Conservation (phyloP, 2,113 vertebrate genomes). For the Callospermophilus lateralis region DNA sequence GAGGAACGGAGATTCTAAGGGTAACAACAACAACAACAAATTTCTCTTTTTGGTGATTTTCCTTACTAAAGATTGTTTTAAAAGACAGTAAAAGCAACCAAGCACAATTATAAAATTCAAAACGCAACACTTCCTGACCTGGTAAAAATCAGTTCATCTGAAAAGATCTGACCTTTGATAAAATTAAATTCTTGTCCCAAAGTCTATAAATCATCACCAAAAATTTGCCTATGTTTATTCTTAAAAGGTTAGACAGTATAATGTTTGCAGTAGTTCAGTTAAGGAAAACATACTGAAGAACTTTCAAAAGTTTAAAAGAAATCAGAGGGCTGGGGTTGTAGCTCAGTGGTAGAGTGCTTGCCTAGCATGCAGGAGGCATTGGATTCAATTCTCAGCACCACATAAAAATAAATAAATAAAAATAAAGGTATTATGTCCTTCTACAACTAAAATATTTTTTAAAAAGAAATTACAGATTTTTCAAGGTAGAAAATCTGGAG, state of each 20-base stretch:
- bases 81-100: conserved; percentile 7
- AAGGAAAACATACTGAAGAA: conserved; percentile 51
- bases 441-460: too few relatives aligned
- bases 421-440: too few relatives aligned
- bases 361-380: too few relatives aligned
- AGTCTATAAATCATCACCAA: conserved; percentile 32
- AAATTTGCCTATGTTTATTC: neutral
- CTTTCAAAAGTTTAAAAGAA: conserved; percentile 46
- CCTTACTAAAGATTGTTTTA: conserved; percentile 28
- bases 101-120: conserved; percentile 37
- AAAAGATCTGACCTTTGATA: conserved; percentile 44
- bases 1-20: conserved; percentile 21
- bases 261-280: conserved; percentile 42
- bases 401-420: too few relatives aligned
- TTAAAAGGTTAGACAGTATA: conserved; percentile 45
- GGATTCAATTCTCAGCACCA: too few relatives aligned
- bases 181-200: conserved; percentile 53
- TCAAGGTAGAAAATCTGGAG: conserved; percentile 43
- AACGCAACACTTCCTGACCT: neutral
- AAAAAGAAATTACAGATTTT: conserved; percentile 10
- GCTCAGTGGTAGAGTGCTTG: too few relatives aligned
- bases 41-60: neutral
- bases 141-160: conserved; percentile 65
- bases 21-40: neutral
- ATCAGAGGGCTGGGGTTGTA: neutral